Evolutionary conservation across 2,888 invertebrate genomes (phyloP).

Genomic region (Drosophila longiperda): DNA sequence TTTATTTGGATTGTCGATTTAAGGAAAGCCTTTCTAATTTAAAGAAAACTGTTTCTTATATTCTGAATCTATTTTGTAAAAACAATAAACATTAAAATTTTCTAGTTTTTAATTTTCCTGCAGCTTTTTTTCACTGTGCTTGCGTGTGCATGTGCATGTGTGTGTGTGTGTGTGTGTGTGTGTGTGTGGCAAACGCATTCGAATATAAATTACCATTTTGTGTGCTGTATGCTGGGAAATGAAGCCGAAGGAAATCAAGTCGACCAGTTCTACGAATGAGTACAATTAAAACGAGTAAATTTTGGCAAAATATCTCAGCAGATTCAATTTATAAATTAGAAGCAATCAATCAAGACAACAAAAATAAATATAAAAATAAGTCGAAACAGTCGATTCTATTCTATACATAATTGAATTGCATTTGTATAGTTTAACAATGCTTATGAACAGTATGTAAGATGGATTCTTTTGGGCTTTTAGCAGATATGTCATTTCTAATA

Average conservation of each 20-base stretch:
- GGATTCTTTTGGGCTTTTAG: constrained; percentile 1
- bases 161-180: constrained; percentile 16
- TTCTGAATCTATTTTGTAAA: background rate
- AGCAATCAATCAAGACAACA: constrained; percentile 36
- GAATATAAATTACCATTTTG: constrained; percentile 45
- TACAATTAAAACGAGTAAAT: constrained; percentile 47
- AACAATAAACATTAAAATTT: background rate
- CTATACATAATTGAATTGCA: background rate
- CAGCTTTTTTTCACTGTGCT: background rate
- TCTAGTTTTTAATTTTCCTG: background rate
- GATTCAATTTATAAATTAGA: constrained; percentile 36
- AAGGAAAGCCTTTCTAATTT: background rate
- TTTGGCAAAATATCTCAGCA: constrained; percentile 25
- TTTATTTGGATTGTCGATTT: background rate
- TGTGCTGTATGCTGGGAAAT: constrained; percentile 31
- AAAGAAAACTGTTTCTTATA: background rate
- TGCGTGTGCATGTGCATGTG: constrained; percentile 4
- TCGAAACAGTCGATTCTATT: background rate
- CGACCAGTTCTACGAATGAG: constrained; percentile 23
- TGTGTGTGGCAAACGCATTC: constrained; percentile 27
- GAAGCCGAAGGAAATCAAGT: background rate
- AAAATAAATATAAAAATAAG: background rate
- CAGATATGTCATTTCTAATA: constrained; percentile 9
- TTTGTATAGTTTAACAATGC: background rate
- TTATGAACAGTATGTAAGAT: background rate